These are phyloP conservation scores for Acleris literana DNA, from an alignment of 2,888 invertebrate genomes.

Conservation along the genomic window DNA sequence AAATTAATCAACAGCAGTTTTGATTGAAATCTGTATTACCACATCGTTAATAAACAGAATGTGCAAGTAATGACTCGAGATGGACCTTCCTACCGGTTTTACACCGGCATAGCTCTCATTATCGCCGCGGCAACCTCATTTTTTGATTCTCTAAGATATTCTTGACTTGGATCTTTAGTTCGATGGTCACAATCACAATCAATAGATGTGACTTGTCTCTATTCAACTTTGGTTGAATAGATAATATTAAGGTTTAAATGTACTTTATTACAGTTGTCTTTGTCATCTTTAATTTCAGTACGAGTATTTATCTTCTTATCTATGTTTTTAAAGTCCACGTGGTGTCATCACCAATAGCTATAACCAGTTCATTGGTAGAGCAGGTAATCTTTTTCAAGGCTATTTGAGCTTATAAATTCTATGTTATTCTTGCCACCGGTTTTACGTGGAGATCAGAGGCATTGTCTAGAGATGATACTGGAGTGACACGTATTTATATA, in stretches of 20 bases:
- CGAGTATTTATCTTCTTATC: not conserved
- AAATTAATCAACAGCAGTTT: constrained; percentile 78
- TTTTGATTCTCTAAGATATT: constrained; percentile 30
- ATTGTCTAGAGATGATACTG: constrained; percentile 61
- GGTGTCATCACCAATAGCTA: constrained; percentile 1
- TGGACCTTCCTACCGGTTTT: constrained; percentile 79
- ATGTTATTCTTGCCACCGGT: constrained; percentile 57
- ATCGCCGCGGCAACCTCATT: constrained; percentile 67
- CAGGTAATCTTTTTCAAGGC: constrained; percentile 25
- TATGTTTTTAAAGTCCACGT: not conserved
- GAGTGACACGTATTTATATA: constrained; percentile 67
- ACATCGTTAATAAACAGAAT: constrained; percentile 69
- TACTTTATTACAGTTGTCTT: not conserved
- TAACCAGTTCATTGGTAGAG: constrained; percentile 18
- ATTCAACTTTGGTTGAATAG: not conserved
- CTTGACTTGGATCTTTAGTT: constrained; percentile 39
- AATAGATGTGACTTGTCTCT: constrained; percentile 50
- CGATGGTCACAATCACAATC: constrained; percentile 43
- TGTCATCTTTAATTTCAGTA: constrained; percentile 2
- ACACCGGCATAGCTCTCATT: constrained; percentile 65
- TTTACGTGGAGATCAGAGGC: constrained; percentile 62
- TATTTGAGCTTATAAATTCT: constrained; percentile 20
- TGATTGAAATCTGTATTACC: constrained; percentile 74
- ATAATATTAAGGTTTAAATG: not conserved
- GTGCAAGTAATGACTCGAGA: constrained; percentile 77